Evolutionary conservation across 2,113 vertebrate species (phyloP).

Genomic region (Protobothrops flavoviridis): DNA sequence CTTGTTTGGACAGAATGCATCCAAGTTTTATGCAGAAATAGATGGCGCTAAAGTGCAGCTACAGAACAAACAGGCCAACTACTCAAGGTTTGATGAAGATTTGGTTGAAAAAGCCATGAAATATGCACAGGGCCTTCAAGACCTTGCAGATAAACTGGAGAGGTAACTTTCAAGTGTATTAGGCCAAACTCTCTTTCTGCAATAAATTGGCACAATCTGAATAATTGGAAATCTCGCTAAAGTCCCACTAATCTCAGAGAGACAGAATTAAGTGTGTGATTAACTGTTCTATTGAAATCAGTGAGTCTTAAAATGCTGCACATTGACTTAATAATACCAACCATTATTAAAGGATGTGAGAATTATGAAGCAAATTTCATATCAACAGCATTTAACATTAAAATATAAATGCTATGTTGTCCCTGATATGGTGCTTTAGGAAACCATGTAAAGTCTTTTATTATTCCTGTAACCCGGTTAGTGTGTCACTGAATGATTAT

Average conservation of each 20-base stretch:
- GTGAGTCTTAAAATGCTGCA: neutral
- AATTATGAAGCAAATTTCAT: neutral
- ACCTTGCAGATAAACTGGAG: slow-evolving; percentile 78
- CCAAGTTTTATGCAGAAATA: slow-evolving; percentile 86
- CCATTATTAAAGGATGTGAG: neutral
- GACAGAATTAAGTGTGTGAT: too few species aligned
- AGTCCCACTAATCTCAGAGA: neutral
- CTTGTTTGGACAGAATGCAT: slow-evolving; percentile 77
- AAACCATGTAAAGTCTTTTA: neutral
- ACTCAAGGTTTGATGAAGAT: slow-evolving; percentile 78
- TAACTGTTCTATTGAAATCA: neutral
- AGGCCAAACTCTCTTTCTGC: neutral
- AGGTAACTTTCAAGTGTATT: slow-evolving; percentile 70
- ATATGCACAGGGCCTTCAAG: slow-evolving; percentile 78
- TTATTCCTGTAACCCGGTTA: neutral
- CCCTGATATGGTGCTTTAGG: neutral
- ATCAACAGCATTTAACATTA: neutral
- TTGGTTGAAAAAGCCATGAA: slow-evolving; percentile 81
- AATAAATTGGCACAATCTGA: neutral
- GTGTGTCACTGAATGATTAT: neutral
- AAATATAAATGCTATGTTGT: neutral
- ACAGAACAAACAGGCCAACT: slow-evolving; percentile 76
- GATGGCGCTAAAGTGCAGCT: slow-evolving; percentile 84
- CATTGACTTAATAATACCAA: neutral
- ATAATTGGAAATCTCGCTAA: neutral